A percentile compares a stretch with the other conserved stretches of the same genome.
Conservation (phyloP, 2,797 vertebrate genomes). For the Eptatretus atami region DNA sequence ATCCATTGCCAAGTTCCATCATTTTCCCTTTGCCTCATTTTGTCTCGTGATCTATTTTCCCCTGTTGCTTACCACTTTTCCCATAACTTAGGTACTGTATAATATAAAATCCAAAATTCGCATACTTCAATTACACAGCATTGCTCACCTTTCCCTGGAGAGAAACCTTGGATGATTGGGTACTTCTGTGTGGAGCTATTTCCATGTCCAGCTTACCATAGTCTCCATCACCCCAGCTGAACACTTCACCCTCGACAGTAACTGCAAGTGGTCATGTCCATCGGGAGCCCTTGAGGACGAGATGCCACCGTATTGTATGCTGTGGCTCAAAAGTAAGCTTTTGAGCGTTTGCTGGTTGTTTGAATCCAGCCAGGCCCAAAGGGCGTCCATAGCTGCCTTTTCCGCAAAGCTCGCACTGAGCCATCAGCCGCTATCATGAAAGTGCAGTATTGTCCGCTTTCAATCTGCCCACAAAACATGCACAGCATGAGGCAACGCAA, state of each 20-base stretch:
- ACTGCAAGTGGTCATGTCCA: constrained; percentile 32
- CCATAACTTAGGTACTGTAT: too few species aligned
- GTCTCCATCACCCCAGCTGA: constrained; percentile 37
- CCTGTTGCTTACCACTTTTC: too few species aligned
- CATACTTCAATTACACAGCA: too few species aligned
- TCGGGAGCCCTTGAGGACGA: constrained; percentile 37
- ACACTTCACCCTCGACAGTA: constrained; percentile 34
- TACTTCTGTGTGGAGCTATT: constrained; percentile 40
- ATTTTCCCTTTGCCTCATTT: too few species aligned
- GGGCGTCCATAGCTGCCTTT: constrained; percentile 35
- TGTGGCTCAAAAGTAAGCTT: constrained; percentile 34
- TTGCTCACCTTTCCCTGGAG: constrained; percentile 29
- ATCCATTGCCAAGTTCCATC: too few species aligned
- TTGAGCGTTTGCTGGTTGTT: constrained; percentile 37
- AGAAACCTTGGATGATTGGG: constrained; percentile 31
- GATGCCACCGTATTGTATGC: constrained; percentile 32
- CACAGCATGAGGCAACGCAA: neutral
- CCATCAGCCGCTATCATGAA: constrained; percentile 36
- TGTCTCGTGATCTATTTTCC: too few species aligned
- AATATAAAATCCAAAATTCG: too few species aligned
- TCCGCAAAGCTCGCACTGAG: constrained; percentile 31
- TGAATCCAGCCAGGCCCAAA: constrained; percentile 31
- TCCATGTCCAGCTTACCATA: constrained; percentile 32
- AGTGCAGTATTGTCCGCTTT: constrained; percentile 36
- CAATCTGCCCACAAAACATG: constrained; percentile 17